phyloP scores from a whole-genome alignment of 2,797 vertebrate species.

The Yasuhikotakia modesta region DNA sequence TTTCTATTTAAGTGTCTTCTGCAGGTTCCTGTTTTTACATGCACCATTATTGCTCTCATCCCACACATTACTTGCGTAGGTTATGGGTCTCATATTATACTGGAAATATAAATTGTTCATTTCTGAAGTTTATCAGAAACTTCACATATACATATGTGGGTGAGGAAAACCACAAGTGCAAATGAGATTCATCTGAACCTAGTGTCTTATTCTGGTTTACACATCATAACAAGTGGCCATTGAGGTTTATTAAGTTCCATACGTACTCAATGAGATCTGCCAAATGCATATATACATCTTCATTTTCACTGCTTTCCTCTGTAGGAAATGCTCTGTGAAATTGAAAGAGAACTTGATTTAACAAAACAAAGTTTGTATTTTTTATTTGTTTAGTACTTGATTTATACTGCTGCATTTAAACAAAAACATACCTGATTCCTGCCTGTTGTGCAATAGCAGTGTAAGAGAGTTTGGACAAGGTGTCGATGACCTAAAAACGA shows the following conservation, averaged over 20 bases:
- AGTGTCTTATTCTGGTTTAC: neutral
- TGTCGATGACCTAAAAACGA: constrained; percentile 90
- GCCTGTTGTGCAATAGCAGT: constrained; percentile 79
- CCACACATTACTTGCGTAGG: neutral
- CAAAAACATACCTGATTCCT: constrained; percentile 83
- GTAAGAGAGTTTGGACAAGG: constrained; percentile 89
- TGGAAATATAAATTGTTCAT: constrained; percentile 15
- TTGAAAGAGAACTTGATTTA: constrained; percentile 4
- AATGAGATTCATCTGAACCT: neutral
- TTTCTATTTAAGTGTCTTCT: too few species aligned
- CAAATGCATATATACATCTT: constrained; percentile 92
- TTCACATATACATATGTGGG: neutral
- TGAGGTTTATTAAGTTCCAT: neutral
- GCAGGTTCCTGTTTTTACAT: constrained; percentile 23
- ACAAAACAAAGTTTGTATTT: neutral
- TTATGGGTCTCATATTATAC: neutral
- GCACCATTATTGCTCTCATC: neutral
- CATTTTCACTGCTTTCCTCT: constrained; percentile 87
- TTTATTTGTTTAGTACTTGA: neutral
- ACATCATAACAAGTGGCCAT: neutral
- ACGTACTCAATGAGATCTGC: constrained; percentile 95
- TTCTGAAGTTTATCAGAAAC: constrained; percentile 4
- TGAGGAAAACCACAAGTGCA: neutral
- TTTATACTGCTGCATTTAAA: neutral
- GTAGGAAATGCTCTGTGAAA: constrained; percentile 87